Conservation (phyloP, 2,113 vertebrate species). For the Bujurquina vittata region DNA sequence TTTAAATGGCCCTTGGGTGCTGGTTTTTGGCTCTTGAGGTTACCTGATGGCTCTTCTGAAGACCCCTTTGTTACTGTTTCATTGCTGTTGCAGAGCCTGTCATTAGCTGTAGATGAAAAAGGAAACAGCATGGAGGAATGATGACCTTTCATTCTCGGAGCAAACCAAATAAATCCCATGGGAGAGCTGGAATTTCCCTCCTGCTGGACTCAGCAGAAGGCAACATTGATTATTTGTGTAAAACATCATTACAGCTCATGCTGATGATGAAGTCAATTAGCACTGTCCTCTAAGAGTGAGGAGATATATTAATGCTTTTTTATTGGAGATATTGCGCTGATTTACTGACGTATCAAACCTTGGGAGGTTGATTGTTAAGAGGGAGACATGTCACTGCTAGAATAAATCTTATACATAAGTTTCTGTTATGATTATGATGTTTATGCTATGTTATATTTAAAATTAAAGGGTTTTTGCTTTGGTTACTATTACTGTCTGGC, state of each 20-base stretch:
- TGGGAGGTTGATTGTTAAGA: not conserved
- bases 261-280: slow-evolving; percentile 51
- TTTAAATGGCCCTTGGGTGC: not conserved
- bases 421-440: slow-evolving; percentile 14
- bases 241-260: slow-evolving; percentile 40
- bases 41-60: not conserved
- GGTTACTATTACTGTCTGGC: not conserved
- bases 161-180: slow-evolving; percentile 39
- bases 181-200: slow-evolving; percentile 62
- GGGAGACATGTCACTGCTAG: not conserved
- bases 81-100: slow-evolving; percentile 17
- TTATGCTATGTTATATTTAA: not conserved
- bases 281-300: not conserved
- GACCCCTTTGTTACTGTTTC: not conserved
- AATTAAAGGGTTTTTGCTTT: not conserved
- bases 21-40: not conserved
- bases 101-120: slow-evolving; percentile 25
- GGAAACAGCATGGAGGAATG: slow-evolving; percentile 23
- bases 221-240: slow-evolving; percentile 69
- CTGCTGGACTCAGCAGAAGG: slow-evolving; percentile 51
- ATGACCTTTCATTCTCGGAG: slow-evolving; percentile 42
- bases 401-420: not conserved
- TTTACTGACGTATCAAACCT: not conserved
- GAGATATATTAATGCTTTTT: not conserved
- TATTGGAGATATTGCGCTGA: no score